phyloP scores from a whole-genome alignment of 2,888 invertebrate species.

The Apodemia arnacis region DNA sequence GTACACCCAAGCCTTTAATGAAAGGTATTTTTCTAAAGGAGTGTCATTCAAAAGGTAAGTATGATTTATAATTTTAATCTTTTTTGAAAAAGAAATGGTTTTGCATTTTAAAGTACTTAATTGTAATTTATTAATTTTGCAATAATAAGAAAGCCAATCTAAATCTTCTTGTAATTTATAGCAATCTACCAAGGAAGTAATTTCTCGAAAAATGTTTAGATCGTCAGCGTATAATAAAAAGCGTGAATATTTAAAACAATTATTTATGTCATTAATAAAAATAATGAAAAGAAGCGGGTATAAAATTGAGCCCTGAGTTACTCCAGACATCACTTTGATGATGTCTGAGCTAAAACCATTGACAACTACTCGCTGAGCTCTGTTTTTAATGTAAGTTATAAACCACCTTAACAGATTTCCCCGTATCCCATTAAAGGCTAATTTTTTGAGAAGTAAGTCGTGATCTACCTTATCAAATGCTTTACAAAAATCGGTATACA shows the following conservation, averaged over 20 bases:
- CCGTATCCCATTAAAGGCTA: neutral
- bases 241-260: neutral
- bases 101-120: neutral
- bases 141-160: neutral
- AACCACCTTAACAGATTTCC: neutral
- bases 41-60: neutral
- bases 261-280: neutral
- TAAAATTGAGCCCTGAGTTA: neutral
- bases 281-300: neutral
- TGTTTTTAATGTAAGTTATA: neutral
- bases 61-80: neutral
- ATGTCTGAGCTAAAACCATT: neutral
- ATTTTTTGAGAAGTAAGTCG: neutral
- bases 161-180: neutral
- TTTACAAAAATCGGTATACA: neutral
- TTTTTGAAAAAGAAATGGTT: neutral
- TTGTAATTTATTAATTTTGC: neutral
- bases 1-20: constrained; percentile 2
- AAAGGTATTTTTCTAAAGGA: neutral
- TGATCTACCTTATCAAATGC: neutral
- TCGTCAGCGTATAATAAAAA: neutral
- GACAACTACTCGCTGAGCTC: neutral
- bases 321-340: neutral
- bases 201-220: neutral
- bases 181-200: neutral